phyloP scores from a whole-genome alignment of 2,113 vertebrate species.

The Ancistrus triradiatus region DNA sequence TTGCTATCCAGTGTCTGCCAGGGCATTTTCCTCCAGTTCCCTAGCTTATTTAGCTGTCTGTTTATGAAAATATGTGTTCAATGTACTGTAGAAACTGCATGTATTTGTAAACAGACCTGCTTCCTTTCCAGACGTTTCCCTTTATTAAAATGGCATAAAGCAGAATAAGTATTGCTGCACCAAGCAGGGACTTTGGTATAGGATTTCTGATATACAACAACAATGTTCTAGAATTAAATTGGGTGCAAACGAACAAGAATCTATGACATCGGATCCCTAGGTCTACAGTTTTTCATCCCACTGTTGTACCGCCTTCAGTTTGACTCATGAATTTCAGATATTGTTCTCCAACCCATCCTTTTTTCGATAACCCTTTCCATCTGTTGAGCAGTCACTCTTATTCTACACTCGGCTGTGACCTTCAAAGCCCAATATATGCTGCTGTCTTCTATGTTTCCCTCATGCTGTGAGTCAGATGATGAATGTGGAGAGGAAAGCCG shows the following conservation, averaged over 20 bases:
- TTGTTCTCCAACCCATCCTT: not conserved
- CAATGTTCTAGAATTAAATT: no score
- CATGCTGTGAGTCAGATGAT: not conserved
- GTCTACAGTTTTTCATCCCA: not conserved
- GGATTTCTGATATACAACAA: no score
- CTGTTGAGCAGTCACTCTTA: not conserved
- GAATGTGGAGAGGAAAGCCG: conserved; percentile 12
- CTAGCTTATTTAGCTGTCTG: no score
- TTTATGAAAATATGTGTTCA: no score
- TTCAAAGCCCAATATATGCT: not conserved
- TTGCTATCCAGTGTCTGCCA: no score
- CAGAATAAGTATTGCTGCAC: no score
- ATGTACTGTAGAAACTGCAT: no score
- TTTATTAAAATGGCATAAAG: no score
- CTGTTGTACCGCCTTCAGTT: not conserved
- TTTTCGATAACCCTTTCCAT: not conserved
- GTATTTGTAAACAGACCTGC: no score
- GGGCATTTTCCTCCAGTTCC: no score
- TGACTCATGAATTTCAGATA: not conserved
- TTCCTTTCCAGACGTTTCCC: no score
- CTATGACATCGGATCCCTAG: not conserved
- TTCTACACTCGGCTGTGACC: not conserved
- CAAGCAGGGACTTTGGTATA: no score
- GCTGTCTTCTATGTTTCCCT: not conserved
- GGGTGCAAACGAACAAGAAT: not conserved